Base-by-base conservation (phyloP, 1,140 invertebrate genomes). In the Vanessa atalanta region DNA sequence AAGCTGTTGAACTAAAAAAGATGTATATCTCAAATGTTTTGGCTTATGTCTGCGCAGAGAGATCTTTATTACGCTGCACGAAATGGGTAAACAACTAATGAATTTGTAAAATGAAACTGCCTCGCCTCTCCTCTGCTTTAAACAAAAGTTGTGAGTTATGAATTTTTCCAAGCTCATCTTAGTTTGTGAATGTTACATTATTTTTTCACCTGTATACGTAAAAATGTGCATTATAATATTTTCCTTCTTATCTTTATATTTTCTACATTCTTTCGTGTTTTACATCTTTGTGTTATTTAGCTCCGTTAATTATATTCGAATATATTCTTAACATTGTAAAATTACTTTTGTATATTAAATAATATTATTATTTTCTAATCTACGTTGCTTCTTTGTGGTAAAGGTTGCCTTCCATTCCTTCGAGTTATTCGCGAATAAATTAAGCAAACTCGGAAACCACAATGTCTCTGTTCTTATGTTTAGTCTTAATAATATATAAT, bases 81-180 rank as follows among this genome's bases (percentile, higher is more conserved):
- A n/a, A 69, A 47, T 14, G 12, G 50, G 23, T 47, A 60, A 20
- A 20, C 55, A 60, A 60, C 55, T 68, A 68, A 61, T 61, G 57
- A 61, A 68, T 60, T 68, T 68, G 57, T 69, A 55, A 60, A 60
- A 69, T 47, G 53, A 60, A 57, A 47, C 37, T 61, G 57, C 57
- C 57, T 47, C 66, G 26, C 66, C 37, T 68, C 51, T 43, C 11
- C n/a, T 23, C n/a, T 57, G 6, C 43, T 60, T 69, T 57, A 53
- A 47, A 60, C 13, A 57, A 67, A 67, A 67, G 23, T 37, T 57
- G 16, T 61, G 31, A 61, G 31, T 61, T 61, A 57, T 61, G 57
- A 61, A 61, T 61, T 47, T 31, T 68, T 47, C 53, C n/a, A 16
- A 43, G 43, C 3, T 60, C 66, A 53, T 60, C 55, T 60, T 47